Evolutionary conservation across 2,797 vertebrate genomes (phyloP), one percentile per base, ranked within the genome.

Genomic region (Gymnoscopelus braueri): DNA sequence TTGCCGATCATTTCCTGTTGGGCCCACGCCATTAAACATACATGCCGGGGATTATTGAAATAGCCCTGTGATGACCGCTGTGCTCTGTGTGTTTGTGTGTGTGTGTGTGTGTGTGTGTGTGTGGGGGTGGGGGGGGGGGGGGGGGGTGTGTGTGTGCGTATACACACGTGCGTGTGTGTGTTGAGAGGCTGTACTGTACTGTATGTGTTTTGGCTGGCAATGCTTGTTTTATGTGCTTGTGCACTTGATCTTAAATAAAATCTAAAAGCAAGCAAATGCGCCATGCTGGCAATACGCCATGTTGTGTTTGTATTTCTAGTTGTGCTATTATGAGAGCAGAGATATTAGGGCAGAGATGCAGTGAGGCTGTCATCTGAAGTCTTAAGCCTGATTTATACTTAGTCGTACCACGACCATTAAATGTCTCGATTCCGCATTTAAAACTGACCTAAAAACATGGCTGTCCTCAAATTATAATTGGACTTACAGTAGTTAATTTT

Each of bases 1-100:
- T 96, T 96, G 95, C 93, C 90, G 93, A 95, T 96, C 95, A 94
- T 96, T 96, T 96, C 95, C 95, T 96, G 95, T 95, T 94, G 94
- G 94, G 95, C 93, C 94, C 94, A 94, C 91, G 90, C 95, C 95
- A 96, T 96, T 96, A 96, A 97, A 96, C 94, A 95, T 95, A 95
- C 95, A 96, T 95, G 96, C 94, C 91, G 92, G 88, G 91, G 93
- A 95, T 94, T 96, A 95, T 94, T 94, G 94, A 95, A 96, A 95
- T 92, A 92, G 91, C 84, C 89, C 91, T 85, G 91, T 81, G 86
- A 91, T 93, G 92, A 91, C 92, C 89, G 92, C 89, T 91, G 94
- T 94, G 88, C 92, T 87, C 87, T 86, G 84, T 87, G 85, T 87
- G 84, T 67, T 67, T 73, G 76, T 75, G 71, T 64, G 39, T 47